A percentile compares a stretch with the other conserved stretches of the same genome.
These are phyloP conservation scores for Globodera rostochiensis DNA, from an alignment of 1,140 invertebrate genomes.

Conservation along the genomic window DNA sequence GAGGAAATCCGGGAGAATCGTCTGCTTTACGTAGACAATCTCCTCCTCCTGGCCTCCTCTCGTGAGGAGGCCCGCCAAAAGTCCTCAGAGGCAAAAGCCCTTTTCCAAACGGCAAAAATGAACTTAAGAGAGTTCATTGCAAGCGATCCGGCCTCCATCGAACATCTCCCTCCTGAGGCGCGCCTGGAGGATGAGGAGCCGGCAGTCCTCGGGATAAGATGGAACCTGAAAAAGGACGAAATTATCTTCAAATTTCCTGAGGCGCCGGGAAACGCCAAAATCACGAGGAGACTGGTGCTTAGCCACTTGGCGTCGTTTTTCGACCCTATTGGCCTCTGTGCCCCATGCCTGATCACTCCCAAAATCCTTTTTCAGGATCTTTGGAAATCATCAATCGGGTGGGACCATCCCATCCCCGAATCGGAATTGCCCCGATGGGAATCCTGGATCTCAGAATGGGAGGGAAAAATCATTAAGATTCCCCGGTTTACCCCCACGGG, in stretches of 20 bases:
- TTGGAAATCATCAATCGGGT: neutral
- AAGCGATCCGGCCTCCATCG: no score
- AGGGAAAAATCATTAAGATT: neutral
- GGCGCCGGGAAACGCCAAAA: neutral
- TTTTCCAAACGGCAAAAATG: no score
- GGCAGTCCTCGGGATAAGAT: no score
- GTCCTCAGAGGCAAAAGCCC: no score
- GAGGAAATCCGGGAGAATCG: no score
- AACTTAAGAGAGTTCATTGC: no score
- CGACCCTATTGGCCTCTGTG: slow-evolving; percentile 21
- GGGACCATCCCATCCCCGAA: neutral
- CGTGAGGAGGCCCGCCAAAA: no score
- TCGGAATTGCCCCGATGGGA: neutral
- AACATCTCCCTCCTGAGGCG: no score
- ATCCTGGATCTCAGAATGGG: neutral
- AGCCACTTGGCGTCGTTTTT: slow-evolving; percentile 9
- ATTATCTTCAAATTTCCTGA: neutral
- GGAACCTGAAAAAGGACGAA: slow-evolving; percentile 6
- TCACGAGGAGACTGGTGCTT: slow-evolving; percentile 27
- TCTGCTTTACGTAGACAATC: no score
- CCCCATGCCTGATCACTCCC: slow-evolving; percentile 2
- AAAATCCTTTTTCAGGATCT: neutral
- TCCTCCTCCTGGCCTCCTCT: no score
- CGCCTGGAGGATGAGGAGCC: no score
- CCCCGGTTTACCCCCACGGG: neutral